These are phyloP conservation scores for Lasioglossum villosulum DNA, from an alignment of 2,888 invertebrate genomes.

Conservation along the genomic window DNA sequence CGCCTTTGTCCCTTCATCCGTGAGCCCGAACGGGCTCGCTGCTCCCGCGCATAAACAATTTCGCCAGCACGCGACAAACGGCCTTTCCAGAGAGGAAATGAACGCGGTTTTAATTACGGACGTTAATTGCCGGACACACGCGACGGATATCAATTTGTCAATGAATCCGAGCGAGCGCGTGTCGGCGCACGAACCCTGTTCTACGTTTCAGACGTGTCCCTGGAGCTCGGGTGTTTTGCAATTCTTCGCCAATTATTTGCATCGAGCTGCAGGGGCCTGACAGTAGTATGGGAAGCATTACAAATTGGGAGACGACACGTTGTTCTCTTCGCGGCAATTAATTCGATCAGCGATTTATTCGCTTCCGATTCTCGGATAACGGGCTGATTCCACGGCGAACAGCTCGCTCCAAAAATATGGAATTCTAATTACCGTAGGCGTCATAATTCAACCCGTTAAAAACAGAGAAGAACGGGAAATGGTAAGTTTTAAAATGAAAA, in stretches of 20 bases:
- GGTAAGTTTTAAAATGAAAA: too few species aligned
- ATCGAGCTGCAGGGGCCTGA: not conserved
- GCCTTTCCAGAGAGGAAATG: not conserved
- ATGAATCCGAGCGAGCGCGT: conserved; percentile 32
- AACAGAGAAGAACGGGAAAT: not conserved
- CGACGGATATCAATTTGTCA: conserved; percentile 43
- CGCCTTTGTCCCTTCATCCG: not conserved
- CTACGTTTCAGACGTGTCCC: not conserved
- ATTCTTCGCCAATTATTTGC: not conserved
- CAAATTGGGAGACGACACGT: not conserved
- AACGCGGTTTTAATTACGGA: conserved; percentile 38
- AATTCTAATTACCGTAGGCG: not conserved
- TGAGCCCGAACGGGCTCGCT: not conserved
- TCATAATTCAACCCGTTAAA: not conserved
- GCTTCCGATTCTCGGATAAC: not conserved
- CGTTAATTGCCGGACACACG: conserved; percentile 36
- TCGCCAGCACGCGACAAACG: not conserved
- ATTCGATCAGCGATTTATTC: not conserved
- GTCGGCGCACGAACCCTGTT: not conserved
- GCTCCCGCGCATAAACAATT: not conserved
- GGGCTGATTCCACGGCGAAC: not conserved
- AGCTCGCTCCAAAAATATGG: not conserved
- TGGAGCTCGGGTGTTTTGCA: not conserved
- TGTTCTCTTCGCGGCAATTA: not conserved
- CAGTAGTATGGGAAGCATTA: not conserved